A percentile compares a stretch with the other conserved stretches of the same genome.
These are phyloP conservation scores for Ambastaia sidthimunki DNA, from an alignment of 2,797 vertebrate species.

Conservation along the genomic window DNA sequence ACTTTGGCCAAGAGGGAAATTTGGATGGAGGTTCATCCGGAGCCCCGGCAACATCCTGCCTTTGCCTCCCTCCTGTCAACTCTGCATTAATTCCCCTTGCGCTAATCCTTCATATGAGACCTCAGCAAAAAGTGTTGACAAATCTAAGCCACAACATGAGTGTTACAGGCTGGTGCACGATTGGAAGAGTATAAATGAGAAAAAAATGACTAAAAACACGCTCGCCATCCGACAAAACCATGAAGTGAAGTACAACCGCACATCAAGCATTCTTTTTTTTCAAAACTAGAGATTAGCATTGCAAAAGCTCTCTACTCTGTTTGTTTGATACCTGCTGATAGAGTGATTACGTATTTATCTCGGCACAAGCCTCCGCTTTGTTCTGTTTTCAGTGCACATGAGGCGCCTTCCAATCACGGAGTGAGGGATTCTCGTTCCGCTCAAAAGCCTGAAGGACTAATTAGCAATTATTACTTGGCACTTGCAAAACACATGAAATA, in stretches of 20 bases:
- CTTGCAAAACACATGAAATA: constrained; percentile 57
- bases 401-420: constrained; percentile 34
- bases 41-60: constrained; percentile 47
- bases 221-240: constrained; percentile 24
- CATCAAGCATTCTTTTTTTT: not conserved
- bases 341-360: constrained; percentile 53
- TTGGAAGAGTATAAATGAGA: constrained; percentile 4
- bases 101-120: constrained; percentile 54
- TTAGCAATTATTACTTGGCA: constrained; percentile 60
- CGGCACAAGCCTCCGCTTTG: constrained; percentile 40
- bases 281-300: constrained; percentile 54
- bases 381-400: constrained; percentile 52
- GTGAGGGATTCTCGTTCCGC: constrained; percentile 38
- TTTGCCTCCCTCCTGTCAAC: constrained; percentile 55
- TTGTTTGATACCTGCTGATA: constrained; percentile 60
- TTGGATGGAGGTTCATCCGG: constrained; percentile 58
- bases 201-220: constrained; percentile 2
- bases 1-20: constrained; percentile 55
- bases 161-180: constrained; percentile 22
- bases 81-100: constrained; percentile 53
- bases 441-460: constrained; percentile 57
- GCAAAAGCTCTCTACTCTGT: constrained; percentile 46
- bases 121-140: constrained; percentile 53
- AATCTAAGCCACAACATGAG: constrained; percentile 48
- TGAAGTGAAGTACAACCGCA: constrained; percentile 23